Base-by-base conservation (phyloP, 2,113 vertebrate species). In the Geococcyx californianus region DNA sequence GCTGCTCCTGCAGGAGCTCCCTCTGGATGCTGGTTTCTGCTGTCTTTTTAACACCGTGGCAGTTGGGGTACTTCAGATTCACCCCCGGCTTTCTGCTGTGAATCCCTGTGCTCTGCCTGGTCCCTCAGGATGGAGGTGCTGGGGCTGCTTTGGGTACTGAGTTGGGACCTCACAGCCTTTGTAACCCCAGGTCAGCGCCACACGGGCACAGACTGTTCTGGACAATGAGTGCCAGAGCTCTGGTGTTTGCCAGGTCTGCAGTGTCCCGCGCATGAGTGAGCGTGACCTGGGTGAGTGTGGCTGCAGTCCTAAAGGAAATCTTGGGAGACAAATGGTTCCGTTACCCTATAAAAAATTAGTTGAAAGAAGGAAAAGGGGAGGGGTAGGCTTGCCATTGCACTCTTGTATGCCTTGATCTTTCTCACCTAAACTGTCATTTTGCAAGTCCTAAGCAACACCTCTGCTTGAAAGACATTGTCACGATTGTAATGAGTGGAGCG, bases 11-110 rank as follows among this genome's bases (percentile, higher is more conserved):
- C 51, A 28, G 56, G 84, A 70, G 49, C 19, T 69, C n/a, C 21
- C n/a, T 42, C 54, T 13, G 26, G 10, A 11, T 31, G 3, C 4
- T 0, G 2, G 19, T 62, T 15, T 16, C 59, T 17, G 9, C 31
- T 18, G 15, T 15, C 25, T 49, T 44, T 38, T 24, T 33, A 33
- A 19, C 3, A 8, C 9, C 0, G 3, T 4, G 40, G 69, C 21
- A 29, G 3, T 6, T 17, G 33, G 34, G 26, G 15, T 62, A 8
- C 3, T 31, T 42, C 12, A 4, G 26, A 5, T 9, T 20, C 5
- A 2, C 6, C 10, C 13, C 10, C 0, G 0, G 12, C 13, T 38
- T 68, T 63, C 34, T 56, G 54, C 54, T 45, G 42, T 3, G 4
- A 25, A 18, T 6, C 51, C 47, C 47, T 5, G 14, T 20, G 58